Percentiles rank a stretch among this genome's conserved stretches.
Conservation (phyloP, 1,140 invertebrate species). For the Drosophila kepulauana region DNA sequence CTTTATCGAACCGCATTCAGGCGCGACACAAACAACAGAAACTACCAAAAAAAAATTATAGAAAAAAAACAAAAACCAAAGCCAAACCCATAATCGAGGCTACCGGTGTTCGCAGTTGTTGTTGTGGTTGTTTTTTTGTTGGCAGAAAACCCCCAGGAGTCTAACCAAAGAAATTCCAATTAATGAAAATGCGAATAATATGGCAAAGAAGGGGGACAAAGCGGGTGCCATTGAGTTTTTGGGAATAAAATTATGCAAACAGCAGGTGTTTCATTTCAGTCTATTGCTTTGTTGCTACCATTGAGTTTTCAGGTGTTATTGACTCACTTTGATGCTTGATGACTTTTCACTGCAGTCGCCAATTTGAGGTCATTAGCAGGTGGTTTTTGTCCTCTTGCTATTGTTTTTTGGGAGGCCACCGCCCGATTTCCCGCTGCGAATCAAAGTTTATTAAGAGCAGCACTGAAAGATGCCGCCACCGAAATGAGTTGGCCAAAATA, state of each 20-base stretch:
- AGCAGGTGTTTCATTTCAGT: conserved; percentile 74
- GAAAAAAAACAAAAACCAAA: conserved; percentile 11
- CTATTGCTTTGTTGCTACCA: conserved; percentile 19
- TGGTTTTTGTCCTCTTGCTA: conserved; percentile 59
- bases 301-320: conserved; percentile 18
- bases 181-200: conserved; percentile 71
- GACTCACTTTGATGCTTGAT: conserved; percentile 21
- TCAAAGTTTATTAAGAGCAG: conserved; percentile 65
- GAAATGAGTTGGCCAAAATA: conserved; percentile 24
- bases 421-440: conserved; percentile 37
- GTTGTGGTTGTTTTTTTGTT: conserved; percentile 19
- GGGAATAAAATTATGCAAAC: conserved; percentile 77
- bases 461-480: conserved; percentile 44
- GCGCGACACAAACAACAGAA: conserved; percentile 66
- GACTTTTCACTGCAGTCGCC: conserved; percentile 68
- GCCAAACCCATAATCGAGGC: conserved; percentile 44
- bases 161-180: conserved; percentile 74
- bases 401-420: conserved; percentile 39
- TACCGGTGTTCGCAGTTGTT: conserved; percentile 40
- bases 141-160: conserved; percentile 41
- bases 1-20: conserved; percentile 65
- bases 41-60: not conserved
- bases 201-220: conserved; percentile 2
- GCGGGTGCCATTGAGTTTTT: conserved; percentile 4
- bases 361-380: conserved; percentile 79